Conservation (phyloP, 2,113 vertebrate species). For the Sphyrna mokarran region DNA sequence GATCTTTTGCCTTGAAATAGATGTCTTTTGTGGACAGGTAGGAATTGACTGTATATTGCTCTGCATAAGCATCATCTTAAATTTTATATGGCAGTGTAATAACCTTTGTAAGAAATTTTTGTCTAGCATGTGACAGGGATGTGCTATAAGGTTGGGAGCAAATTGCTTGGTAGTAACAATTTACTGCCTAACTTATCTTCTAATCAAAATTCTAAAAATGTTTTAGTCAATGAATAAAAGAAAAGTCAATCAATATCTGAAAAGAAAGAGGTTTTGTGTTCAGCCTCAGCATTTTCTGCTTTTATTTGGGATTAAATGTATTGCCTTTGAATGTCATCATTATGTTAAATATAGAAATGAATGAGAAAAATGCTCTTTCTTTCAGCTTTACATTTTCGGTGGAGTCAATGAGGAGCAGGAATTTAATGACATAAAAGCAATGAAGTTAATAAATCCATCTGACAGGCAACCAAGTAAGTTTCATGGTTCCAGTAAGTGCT, state of each 20-base stretch:
- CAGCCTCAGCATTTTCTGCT: background rate
- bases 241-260: background rate
- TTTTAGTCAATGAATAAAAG: background rate
- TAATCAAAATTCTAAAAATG: background rate
- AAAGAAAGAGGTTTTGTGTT: background rate
- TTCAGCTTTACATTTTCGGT: conserved; percentile 58
- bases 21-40: background rate
- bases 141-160: background rate
- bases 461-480: conserved; percentile 60
- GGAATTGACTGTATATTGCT: background rate
- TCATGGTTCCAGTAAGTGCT: background rate
- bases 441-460: conserved; percentile 61
- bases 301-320: background rate
- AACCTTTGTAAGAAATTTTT: background rate
- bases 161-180: background rate
- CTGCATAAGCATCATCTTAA: background rate
- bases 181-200: background rate
- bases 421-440: conserved; percentile 56
- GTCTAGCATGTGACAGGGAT: background rate
- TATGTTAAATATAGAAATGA: background rate
- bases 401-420: conserved; percentile 58
- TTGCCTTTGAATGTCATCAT: background rate
- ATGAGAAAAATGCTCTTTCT: conserved; percentile 26
- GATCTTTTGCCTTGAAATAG: background rate
- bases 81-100: background rate